Percentiles rank a stretch among this genome's conserved stretches.
Conservation (phyloP, 2,113 vertebrate species). For the Murina feae region DNA sequence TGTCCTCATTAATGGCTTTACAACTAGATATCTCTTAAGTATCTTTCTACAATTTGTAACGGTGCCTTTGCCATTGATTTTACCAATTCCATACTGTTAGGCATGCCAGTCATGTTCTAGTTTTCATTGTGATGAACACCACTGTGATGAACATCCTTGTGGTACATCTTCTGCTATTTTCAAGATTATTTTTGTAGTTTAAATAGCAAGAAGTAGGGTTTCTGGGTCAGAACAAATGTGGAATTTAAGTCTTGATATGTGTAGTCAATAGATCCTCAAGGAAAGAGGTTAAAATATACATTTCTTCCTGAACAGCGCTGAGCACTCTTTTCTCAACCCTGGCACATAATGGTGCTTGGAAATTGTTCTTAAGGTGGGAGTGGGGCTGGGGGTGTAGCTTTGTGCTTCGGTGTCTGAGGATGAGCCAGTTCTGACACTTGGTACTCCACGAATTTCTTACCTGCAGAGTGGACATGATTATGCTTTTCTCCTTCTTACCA, state of each 20-base stretch:
- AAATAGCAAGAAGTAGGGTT: neutral
- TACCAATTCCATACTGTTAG: too few species aligned
- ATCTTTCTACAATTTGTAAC: fast-evolving
- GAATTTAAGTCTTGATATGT: neutral
- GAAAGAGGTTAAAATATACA: neutral
- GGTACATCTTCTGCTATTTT: neutral
- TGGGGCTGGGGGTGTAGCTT: neutral
- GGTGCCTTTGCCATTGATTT: too few species aligned
- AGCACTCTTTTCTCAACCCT: neutral
- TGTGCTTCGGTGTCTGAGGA: too few species aligned
- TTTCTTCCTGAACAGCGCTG: neutral
- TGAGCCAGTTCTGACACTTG: neutral
- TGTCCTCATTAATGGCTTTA: fast-evolving
- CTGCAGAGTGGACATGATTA: neutral
- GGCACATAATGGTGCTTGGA: neutral
- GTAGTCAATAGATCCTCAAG: neutral
- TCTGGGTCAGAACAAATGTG: neutral
- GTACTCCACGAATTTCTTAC: fast-evolving
- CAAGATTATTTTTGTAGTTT: neutral
- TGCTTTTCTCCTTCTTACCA: neutral
- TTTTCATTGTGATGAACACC: neutral
- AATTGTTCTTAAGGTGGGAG: neutral
- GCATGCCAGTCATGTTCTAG: fast-evolving
- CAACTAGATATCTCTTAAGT: neutral
- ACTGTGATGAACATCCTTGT: neutral